Evolutionary conservation across 2,888 invertebrate species (phyloP), one percentile per base, ranked within the genome.

Genomic region (Danaus chrysippus): DNA sequence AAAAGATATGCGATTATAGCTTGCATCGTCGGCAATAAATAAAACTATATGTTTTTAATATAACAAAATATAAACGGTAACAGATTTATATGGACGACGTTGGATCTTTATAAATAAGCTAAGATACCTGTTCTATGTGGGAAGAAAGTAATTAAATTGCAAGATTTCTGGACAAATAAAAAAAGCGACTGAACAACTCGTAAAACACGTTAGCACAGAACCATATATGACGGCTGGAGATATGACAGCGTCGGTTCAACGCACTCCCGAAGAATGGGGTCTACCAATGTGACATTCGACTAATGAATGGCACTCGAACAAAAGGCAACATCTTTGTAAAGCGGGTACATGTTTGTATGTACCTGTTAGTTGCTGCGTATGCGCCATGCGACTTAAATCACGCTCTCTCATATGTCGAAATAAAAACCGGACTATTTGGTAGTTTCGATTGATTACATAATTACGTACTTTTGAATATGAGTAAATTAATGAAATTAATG

Each of bases 271-370:
- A 87, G 85, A 88, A 89, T 85, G 85, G 76, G 82, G 81, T 74
- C 78, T 78, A 77, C 83, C 70, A 68, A 79, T 79, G 79, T 79
- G 76, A 82, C 85, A 86, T 84, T 83, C 86, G 83, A 80, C 84
- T 87, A 88, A 89, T 88, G 89, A 88, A 90, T 88, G 79, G 83
- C 82, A 79, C 79, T 79, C 79, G 78, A 81, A 90, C 88, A 89
- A 89, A 86, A 79, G 81, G 74, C 72, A 73, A 74, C 78, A 79
- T 80, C 82, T 81, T 78, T 76, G 77, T 76, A 70, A 67, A 66
- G 67, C 58, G 59, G 63, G 63, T 67, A 63, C 61, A 62, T 79
- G 77, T 81, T 80, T 81, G 81, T 75, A 71, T 76, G 73, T 74
- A 74, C 75, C 73, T 70, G 76, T 70, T 55, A 46, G 42, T 46